A percentile compares a stretch with the other conserved stretches of the same genome.
Conservation (phyloP, 2,888 invertebrate genomes). For the Barypeithes pellucidus region DNA sequence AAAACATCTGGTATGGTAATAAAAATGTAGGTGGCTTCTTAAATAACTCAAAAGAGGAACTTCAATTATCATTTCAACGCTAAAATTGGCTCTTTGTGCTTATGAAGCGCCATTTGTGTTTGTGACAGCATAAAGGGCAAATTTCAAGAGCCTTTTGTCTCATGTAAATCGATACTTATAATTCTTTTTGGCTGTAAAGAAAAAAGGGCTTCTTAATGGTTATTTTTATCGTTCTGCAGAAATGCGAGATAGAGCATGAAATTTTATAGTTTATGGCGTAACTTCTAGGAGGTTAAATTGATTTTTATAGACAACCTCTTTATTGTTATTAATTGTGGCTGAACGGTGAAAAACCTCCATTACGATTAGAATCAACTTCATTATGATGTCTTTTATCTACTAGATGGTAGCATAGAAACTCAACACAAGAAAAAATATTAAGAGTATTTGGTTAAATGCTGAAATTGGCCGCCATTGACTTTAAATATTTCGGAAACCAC, state of each 20-base stretch:
- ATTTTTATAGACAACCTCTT: no score
- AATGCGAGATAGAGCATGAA: conserved; percentile 2
- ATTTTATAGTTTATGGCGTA: neutral
- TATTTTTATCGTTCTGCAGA: conserved; percentile 5
- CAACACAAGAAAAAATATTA: no score
- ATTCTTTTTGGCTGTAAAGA: conserved; percentile 6
- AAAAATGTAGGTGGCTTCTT: conserved; percentile 14
- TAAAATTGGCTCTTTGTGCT: conserved; percentile 40
- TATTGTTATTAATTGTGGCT: no score
- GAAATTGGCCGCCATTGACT: no score
- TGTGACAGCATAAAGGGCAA: conserved; percentile 43
- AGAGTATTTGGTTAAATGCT: no score
- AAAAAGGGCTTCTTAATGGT: neutral
- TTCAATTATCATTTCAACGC: conserved; percentile 33
- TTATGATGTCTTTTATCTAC: no score
- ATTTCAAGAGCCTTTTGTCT: conserved; percentile 33
- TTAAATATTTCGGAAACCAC: no score
- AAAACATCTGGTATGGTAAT: neutral
- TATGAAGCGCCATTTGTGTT: conserved; percentile 34
- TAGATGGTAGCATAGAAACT: no score
- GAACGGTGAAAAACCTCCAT: no score
- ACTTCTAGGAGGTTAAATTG: no score
- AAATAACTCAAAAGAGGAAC: conserved; percentile 21
- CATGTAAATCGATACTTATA: conserved; percentile 30
- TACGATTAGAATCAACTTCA: no score